Percentiles rank a stretch among this genome's conserved stretches.
phyloP scores from a whole-genome alignment of 2,113 vertebrate species.

The Isichthys henryi region DNA sequence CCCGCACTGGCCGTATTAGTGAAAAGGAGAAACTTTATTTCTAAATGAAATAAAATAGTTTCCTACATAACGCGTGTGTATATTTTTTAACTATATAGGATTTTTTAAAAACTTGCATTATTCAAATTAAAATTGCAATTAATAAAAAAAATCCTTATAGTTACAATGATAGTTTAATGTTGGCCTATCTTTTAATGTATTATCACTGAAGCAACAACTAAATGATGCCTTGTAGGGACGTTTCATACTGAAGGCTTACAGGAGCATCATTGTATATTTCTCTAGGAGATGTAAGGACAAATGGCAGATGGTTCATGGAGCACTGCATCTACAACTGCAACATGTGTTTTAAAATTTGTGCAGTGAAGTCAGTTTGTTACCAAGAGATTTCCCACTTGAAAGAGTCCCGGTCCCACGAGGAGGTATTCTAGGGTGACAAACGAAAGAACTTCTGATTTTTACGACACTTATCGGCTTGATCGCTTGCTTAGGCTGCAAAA shows the following conservation, averaged over 20 bases:
- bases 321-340: not conserved
- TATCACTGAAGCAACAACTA: not conserved
- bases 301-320: not conserved
- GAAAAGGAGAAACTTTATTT: not conserved
- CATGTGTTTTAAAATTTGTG: not conserved
- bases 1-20: not conserved
- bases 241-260: not conserved
- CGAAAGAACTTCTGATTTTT: not conserved
- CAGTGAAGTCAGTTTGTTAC: not conserved
- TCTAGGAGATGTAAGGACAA: not conserved
- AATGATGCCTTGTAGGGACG: not conserved
- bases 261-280: not conserved
- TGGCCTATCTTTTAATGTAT: not conserved
- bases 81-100: not conserved
- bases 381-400: constrained; percentile 14
- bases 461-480: not conserved
- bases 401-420: not conserved
- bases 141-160: not conserved
- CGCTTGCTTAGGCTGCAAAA: not conserved
- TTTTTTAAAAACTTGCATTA: not conserved
- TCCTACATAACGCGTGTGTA: not conserved
- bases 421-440: not conserved
- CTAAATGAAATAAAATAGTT: not conserved
- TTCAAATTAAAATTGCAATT: not conserved
- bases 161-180: not conserved